Conservation (phyloP, 2,888 invertebrate genomes). For the Tenthredo mesomela region DNA sequence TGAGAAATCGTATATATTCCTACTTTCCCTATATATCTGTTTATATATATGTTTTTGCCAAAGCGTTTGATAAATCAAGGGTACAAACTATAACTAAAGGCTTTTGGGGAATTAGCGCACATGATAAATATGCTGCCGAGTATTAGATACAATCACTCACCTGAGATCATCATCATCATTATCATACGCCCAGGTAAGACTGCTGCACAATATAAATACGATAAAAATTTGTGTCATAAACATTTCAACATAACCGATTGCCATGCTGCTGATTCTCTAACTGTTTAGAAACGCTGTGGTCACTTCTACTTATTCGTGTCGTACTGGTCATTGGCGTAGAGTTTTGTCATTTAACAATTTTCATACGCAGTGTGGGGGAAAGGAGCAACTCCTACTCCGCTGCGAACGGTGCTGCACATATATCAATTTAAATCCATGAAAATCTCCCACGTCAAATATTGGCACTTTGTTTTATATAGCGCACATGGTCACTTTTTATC, state of each 20-base stretch:
- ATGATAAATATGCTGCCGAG: not conserved
- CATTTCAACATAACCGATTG: not conserved
- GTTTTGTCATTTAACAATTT: not conserved
- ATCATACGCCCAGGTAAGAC: not conserved
- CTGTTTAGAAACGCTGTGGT: not conserved
- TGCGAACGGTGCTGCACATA: too few relatives aligned
- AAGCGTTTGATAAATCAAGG: not conserved
- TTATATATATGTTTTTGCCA: not conserved
- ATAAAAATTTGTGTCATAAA: not conserved
- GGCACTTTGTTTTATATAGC: not conserved
- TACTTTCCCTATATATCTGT: conserved; percentile 1
- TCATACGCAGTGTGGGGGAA: not conserved
- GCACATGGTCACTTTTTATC: not conserved
- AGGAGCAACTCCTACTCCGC: not conserved
- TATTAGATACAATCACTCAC: not conserved
- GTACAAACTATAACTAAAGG: not conserved
- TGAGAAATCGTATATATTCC: not conserved
- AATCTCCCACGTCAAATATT: not conserved
- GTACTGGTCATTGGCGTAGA: not conserved
- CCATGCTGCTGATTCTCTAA: not conserved
- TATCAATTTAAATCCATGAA: not conserved
- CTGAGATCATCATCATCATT: not conserved
- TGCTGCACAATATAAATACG: not conserved
- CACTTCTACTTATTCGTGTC: not conserved
- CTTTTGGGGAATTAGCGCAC: not conserved